Evolutionary conservation across 2,113 vertebrate genomes (phyloP).

Genomic region (Gambusia holbrooki): DNA sequence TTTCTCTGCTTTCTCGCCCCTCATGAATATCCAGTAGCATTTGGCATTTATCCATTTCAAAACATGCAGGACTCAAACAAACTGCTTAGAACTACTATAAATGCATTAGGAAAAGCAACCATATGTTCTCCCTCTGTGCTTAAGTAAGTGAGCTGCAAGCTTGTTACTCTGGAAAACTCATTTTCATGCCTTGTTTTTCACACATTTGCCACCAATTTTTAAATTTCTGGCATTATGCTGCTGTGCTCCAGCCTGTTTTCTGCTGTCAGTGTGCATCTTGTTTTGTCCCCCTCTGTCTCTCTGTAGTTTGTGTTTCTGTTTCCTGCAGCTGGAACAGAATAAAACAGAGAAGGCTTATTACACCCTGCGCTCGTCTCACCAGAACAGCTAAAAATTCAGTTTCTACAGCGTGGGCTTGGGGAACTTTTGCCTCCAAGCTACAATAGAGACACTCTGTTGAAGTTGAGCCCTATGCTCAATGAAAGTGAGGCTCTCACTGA

Average conservation of each 20-base stretch:
- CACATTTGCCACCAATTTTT: neutral
- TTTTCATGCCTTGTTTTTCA: neutral
- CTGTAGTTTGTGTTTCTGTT: slow-evolving; percentile 9
- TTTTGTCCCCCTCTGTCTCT: neutral
- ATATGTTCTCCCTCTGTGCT: no score
- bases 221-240: neutral
- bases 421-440: slow-evolving; percentile 34
- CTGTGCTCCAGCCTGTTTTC: neutral
- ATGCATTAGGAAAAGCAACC: no score
- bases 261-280: neutral
- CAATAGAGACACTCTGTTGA: slow-evolving; percentile 31
- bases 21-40: no score
- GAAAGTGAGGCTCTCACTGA: slow-evolving; percentile 25
- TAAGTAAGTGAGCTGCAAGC: no score
- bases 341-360: slow-evolving; percentile 12
- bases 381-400: slow-evolving; percentile 11
- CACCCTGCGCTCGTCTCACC: neutral
- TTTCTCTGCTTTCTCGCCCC: no score
- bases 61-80: no score
- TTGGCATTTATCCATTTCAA: no score
- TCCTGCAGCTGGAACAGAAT: slow-evolving; percentile 7
- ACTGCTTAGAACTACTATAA: no score
- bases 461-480: slow-evolving; percentile 16
- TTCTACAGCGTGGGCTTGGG: neutral
- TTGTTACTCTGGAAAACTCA: neutral